Evolutionary conservation across 2,888 invertebrate genomes (phyloP).

Genomic region (Gasteruption jaculator): DNA sequence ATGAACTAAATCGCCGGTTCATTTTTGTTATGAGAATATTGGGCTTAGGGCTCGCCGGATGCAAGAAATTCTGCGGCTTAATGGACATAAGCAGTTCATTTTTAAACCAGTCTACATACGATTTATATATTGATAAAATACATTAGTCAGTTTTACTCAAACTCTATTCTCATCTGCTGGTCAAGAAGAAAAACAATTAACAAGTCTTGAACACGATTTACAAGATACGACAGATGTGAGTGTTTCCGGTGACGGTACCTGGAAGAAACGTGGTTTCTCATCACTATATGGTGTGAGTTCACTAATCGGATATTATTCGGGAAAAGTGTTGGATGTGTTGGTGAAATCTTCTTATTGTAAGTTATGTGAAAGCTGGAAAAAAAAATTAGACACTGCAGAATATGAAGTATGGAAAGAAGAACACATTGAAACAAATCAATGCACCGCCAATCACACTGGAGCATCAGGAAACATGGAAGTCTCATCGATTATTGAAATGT

Average conservation of each 20-base stretch:
- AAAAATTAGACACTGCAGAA: conserved; percentile 21
- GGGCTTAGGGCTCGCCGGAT: conserved; percentile 24
- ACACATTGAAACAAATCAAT: conserved; percentile 18
- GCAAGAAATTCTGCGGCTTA: conserved; percentile 12
- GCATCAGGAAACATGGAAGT: conserved; percentile 23
- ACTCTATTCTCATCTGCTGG: conserved; percentile 17
- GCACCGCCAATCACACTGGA: conserved; percentile 17
- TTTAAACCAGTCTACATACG: conserved; percentile 22
- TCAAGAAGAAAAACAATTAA: conserved; percentile 25
- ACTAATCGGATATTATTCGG: conserved; percentile 21
- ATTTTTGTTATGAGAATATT: conserved; percentile 26
- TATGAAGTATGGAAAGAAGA: conserved; percentile 25
- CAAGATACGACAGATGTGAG: conserved; percentile 27
- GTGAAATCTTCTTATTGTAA: conserved; percentile 23
- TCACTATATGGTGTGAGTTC: conserved; percentile 20
- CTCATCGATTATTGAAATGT: conserved; percentile 19
- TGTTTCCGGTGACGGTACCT: conserved; percentile 31
- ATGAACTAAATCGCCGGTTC: conserved; percentile 23
- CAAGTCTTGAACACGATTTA: conserved; percentile 22
- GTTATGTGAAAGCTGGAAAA: conserved; percentile 21
- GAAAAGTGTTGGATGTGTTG: conserved; percentile 21
- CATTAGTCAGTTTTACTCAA: conserved; percentile 20
- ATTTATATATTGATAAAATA: conserved; percentile 20
- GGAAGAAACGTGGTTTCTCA: conserved; percentile 26
- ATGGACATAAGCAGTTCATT: conserved; percentile 24